phyloP scores from a whole-genome alignment of 2,797 vertebrate species.

The Micropoecilia bifurca region DNA sequence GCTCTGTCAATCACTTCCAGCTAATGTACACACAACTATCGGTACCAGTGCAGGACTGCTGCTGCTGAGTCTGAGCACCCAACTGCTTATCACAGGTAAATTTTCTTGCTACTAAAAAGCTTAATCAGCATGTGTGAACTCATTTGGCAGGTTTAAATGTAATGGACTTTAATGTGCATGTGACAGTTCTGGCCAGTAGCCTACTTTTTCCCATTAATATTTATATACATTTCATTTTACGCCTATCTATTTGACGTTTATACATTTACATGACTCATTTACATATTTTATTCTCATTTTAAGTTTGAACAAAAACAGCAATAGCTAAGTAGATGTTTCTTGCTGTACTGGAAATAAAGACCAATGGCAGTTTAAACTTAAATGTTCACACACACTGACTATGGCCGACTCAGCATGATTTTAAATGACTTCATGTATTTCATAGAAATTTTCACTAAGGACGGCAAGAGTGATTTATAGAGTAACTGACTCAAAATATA shows the following conservation, averaged over 20 bases:
- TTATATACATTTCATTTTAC: neutral
- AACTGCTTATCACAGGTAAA: constrained; percentile 22
- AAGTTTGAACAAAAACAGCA: neutral
- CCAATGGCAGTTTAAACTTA: neutral
- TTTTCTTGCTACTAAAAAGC: constrained; percentile 7
- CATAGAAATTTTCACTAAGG: neutral
- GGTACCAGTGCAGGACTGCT: neutral
- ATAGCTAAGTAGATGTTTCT: neutral
- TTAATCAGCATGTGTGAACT: constrained; percentile 12
- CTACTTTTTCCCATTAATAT: constrained; percentile 8
- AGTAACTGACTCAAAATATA: neutral
- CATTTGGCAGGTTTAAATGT: constrained; percentile 4
- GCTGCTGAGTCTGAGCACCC: neutral
- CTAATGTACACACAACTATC: constrained; percentile 11
- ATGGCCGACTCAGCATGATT: neutral
- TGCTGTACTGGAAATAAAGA: neutral
- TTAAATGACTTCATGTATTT: neutral
- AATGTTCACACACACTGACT: neutral
- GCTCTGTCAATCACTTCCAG: constrained; percentile 2
- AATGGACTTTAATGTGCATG: neutral
- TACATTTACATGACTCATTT: neutral
- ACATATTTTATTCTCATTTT: neutral
- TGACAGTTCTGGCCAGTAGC: neutral
- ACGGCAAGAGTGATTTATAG: neutral
- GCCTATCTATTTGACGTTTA: neutral